Base-by-base conservation (phyloP, 2,797 vertebrate species). In the Gallinago solitaria region DNA sequence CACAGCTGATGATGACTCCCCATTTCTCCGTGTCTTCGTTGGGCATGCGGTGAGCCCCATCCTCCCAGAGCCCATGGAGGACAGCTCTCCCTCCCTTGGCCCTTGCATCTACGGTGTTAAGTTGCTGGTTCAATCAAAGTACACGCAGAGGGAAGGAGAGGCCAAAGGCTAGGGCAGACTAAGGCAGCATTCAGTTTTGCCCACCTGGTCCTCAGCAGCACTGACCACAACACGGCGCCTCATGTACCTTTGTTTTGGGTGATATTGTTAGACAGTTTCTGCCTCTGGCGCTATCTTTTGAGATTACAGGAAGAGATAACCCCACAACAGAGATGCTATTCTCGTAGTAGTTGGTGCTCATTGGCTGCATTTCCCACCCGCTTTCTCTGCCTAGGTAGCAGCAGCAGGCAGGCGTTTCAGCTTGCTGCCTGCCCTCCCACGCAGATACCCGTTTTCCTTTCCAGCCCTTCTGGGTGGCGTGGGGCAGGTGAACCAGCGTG, bases 41-140 rank as follows among this genome's bases (percentile, higher is more conserved):
- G 56, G 32, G 39, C 12, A 9, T 0, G 0, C 0, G 0, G 30
- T 21, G 71, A 67, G 1, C 11, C 35, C 24, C 0, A 0, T 53
- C 23, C 0, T 2, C 11, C 2, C 3, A 13, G 33, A 82, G 39
- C 50, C 60, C 1, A 0, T 4, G 33, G 37, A 21, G 23, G 23
- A 48, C 12, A 23, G 47, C 47, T 48, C 23, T 48, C 28, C 39
- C 33, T 54, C 32, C 37, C 28, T 21, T 0, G 1, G n/a, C 71
- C 47, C 0, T 0, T 33, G 11, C 41, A 12, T 51, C 2, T 0
- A 23, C 0, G 1, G 15, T 13, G 19, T 27, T 27, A 39, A 71
- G 68, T 8, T 43, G 30, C 23, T 6, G 16, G n/a, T 47, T 54
- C 10, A 11, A 27, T 23, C 0, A 0, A 82, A 60, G 50, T 4